Base-by-base conservation (phyloP, 2,888 invertebrate genomes). In the Drosophila histrio region DNA sequence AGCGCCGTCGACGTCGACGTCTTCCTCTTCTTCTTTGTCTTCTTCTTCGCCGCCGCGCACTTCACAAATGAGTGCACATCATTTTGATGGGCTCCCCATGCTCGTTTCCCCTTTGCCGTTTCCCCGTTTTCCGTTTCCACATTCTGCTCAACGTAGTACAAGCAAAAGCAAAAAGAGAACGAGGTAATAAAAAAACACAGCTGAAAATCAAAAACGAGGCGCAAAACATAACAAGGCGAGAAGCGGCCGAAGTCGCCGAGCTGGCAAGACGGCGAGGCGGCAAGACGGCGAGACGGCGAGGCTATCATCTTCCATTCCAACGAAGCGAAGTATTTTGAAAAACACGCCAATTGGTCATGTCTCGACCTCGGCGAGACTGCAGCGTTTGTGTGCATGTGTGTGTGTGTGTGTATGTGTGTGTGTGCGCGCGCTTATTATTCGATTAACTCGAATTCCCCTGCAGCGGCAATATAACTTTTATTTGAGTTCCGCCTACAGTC, bases 391-490 rank as follows among this genome's bases (percentile, higher is more conserved):
- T 54, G 17, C 4, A 1, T n/a, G 8, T 39, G 17, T 41, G 26
- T 53, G 32, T 32, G 43, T n/a, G 11, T 50, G 17, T 43, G 22
- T 49, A 15, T 57, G 21, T 71, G 58, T 65, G 59, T 72, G 67
- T 58, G 59, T 66, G 52, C 21, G 64, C 56, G 74, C 53, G 77
- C 83, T 79, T 85, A 83, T 84, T 84, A 85, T 83, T 83, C 84
- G 84, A 84, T 84, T 84, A 84, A 81, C 85, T 84, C 59, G 80
- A 84, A 75, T 79, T 47, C 80, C 89, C 88, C 89, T 87, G 82
- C 80, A 85, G 89, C 89, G 69, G 79, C 87, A 88, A 79, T 87
- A 89, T 85, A 82, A 81, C 84, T 79, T 89, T 88, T 83, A 84
- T 79, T 81, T 66, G 80, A 85, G 83, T 69, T 85, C 79, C 83